Evolutionary conservation across 2,888 invertebrate species (phyloP), one percentile per base, ranked within the genome.

Genomic region (Lydus trimaculatus): DNA sequence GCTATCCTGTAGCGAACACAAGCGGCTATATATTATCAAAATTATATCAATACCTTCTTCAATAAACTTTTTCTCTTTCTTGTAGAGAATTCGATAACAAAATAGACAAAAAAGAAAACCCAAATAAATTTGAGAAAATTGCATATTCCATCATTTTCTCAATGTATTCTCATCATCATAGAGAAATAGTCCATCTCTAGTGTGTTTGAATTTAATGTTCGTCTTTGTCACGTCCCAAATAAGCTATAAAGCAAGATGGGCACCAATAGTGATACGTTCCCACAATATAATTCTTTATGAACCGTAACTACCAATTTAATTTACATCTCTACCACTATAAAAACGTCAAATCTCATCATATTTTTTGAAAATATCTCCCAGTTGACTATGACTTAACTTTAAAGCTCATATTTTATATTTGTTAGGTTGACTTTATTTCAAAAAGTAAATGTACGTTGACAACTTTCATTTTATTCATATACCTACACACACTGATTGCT

Each of bases 151-250:
- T 31, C 31, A 6, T 31, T 13, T 36, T 36, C 13, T 36, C 4
- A 36, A 15, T 13, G 13, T 36, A 11, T 13, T 43, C 7, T 17
- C 7, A n/a, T 43, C 7, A 5, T n/a, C 13, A 1, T 36, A 17
- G 17, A 43, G 11, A 17, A n/a, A 17, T 13, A 43, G 2, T 28
- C 31, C 8, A 31, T 31, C 5, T 3, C 39, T 6, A 7, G 39
- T 6, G 5, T 5, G 39, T 11, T 48, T 48, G 4, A 17, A 48
- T 9, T 48, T 69, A 66, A 69, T 69, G 63, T 69, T 66, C n/a
- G 61, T 43, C 66, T 63, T 66, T 66, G 58, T 70, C 66, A 70
- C 66, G 64, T 66, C 1, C 48, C 58, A 61, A 66, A 70, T 70
- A 66, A 66, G 66, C 23, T 61, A 66, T 69, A 69, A 69, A 69